Conservation (phyloP, 2,797 vertebrate species). For the Catamblyrhynchus diadema region DNA sequence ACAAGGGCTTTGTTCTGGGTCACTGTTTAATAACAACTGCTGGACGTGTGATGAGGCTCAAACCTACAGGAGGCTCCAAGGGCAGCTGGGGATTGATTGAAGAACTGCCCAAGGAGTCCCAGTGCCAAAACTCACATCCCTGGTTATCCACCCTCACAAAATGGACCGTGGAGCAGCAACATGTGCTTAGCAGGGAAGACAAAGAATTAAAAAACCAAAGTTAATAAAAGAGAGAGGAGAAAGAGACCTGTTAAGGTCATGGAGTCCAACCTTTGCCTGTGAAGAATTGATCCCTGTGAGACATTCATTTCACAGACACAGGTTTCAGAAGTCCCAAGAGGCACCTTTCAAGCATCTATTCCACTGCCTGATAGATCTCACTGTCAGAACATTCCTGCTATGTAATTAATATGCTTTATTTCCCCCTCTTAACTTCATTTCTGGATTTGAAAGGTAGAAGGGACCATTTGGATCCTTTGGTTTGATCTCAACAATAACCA, state of each 20-base stretch:
- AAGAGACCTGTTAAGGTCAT: background rate
- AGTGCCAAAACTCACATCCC: background rate
- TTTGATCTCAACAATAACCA: background rate
- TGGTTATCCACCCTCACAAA: background rate
- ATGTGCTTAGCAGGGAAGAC: background rate
- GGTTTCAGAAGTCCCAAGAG: constrained; percentile 18
- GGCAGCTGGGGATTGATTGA: constrained; percentile 9
- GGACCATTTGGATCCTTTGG: background rate
- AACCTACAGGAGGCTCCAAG: background rate
- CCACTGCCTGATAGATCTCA: background rate
- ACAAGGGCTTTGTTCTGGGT: constrained; percentile 31
- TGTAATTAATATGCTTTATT: background rate
- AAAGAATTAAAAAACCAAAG: background rate
- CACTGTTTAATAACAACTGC: background rate
- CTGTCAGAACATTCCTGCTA: background rate
- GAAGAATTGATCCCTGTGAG: constrained; percentile 24
- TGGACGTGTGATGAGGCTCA: constrained; percentile 27
- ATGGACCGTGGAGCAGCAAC: background rate
- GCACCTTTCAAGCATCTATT: background rate
- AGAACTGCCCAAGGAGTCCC: background rate
- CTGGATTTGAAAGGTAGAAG: background rate
- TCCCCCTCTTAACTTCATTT: background rate
- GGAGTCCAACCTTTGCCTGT: background rate
- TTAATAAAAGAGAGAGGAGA: background rate
- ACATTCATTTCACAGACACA: background rate